Evolutionary conservation across 2,113 vertebrate genomes (phyloP).

Genomic region (Sinosuthora webbiana): DNA sequence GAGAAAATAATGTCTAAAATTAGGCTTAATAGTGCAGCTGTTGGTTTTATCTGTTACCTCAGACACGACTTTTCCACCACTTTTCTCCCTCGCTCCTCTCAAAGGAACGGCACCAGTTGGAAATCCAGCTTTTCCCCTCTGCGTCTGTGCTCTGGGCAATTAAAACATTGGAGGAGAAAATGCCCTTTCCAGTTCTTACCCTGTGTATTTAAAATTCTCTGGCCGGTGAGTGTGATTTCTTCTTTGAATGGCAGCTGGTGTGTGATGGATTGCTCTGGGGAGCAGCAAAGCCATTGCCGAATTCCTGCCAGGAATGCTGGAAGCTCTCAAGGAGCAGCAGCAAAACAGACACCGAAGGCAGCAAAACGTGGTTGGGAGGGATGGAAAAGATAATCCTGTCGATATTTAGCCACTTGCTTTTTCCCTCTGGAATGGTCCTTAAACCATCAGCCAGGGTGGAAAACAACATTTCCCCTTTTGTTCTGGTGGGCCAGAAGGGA

Average conservation of each 20-base stretch:
- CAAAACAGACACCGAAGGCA: background rate
- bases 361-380: background rate
- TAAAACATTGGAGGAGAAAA: background rate
- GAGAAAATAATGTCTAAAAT: background rate
- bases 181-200: background rate
- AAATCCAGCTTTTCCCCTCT: background rate
- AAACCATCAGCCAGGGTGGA: background rate
- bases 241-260: background rate
- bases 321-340: constrained; percentile 6
- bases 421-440: background rate
- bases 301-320: constrained; percentile 18
- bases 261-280: constrained; percentile 19
- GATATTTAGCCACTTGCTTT: background rate
- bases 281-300: constrained; percentile 1
- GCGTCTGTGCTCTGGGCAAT: background rate
- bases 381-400: background rate
- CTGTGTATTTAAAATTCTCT: background rate
- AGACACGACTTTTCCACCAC: background rate
- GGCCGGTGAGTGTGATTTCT: background rate
- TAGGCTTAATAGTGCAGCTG: background rate
- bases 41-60: background rate
- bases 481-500: background rate
- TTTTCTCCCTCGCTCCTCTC: background rate
- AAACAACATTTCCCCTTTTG: background rate
- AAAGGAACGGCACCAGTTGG: background rate